phyloP scores from a whole-genome alignment of 2,888 invertebrate species.

The Dasypogon diadema region DNA sequence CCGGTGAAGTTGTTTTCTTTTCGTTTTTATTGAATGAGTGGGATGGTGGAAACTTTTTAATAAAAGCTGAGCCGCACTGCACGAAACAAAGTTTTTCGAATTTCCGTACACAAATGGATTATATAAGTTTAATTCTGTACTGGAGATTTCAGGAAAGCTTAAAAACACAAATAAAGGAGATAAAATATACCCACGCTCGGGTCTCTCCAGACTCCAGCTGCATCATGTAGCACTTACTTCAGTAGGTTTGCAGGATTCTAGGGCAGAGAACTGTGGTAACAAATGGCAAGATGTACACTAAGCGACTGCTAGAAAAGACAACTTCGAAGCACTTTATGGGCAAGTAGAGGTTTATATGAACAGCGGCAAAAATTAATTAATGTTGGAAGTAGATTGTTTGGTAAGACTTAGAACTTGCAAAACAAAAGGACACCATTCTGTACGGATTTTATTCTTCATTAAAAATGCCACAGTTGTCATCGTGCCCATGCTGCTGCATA shows the following conservation, averaged over 20 bases:
- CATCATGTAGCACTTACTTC: not conserved
- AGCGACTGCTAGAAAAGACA: not conserved
- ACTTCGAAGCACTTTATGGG: not conserved
- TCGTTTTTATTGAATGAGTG: not conserved
- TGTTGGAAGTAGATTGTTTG: slow-evolving; percentile 1
- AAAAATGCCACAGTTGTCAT: not conserved
- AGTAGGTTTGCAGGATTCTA: not conserved
- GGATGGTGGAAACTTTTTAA: not conserved
- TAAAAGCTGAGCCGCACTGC: slow-evolving; percentile 7
- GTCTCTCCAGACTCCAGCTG: not conserved
- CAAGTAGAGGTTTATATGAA: not conserved
- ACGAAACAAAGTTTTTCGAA: slow-evolving; percentile 8
- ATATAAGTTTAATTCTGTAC: not conserved
- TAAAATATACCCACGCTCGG: not conserved
- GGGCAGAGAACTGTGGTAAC: not conserved
- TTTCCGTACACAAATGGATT: slow-evolving; percentile 5
- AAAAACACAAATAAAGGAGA: not conserved
- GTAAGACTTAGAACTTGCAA: not conserved
- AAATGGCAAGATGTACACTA: too few species aligned
- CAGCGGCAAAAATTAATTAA: slow-evolving; percentile 2
- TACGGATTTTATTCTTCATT: not conserved
- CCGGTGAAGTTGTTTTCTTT: not conserved
- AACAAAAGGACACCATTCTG: not conserved
- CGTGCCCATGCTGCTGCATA: too few species aligned
- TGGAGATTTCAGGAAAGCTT: slow-evolving; percentile 7